Conservation (phyloP, 2,113 vertebrate genomes). For the Pangasianodon gigas region DNA sequence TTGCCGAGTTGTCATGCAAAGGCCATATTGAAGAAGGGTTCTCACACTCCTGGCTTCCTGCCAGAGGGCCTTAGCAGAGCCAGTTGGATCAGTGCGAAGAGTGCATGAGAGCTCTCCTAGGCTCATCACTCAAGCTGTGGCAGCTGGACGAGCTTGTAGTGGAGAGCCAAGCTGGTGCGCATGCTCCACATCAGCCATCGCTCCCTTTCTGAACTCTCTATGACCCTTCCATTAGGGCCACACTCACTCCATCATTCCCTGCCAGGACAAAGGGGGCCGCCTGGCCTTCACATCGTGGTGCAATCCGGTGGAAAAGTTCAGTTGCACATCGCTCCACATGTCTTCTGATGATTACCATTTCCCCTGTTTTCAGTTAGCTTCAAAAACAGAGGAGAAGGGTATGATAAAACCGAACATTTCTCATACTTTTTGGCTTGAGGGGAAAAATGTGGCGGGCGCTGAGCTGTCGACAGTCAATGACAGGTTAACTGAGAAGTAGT, state of each 20-base stretch:
- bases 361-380: constrained; percentile 49
- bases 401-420: constrained; percentile 43
- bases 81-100: constrained; percentile 29
- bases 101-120: constrained; percentile 27
- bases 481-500: constrained; percentile 42
- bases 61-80: constrained; percentile 42
- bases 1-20: constrained; percentile 17
- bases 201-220: constrained; percentile 51
- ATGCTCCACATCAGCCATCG: constrained; percentile 47
- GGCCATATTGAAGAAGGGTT: constrained; percentile 37
- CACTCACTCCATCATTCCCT: constrained; percentile 61
- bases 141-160: constrained; percentile 33
- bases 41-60: constrained; percentile 44
- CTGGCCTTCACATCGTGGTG: constrained; percentile 50
- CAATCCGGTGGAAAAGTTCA: constrained; percentile 56
- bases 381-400: constrained; percentile 26
- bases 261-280: constrained; percentile 54
- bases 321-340: constrained; percentile 43
- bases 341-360: constrained; percentile 40
- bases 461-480: constrained; percentile 38
- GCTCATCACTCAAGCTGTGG: constrained; percentile 55
- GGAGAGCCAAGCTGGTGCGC: constrained; percentile 39
- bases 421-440: constrained; percentile 19
- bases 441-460: constrained; percentile 5
- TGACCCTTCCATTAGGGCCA: constrained; percentile 57